Base-by-base conservation (phyloP, 2,797 vertebrate species). In the Glossophaga mutica region DNA sequence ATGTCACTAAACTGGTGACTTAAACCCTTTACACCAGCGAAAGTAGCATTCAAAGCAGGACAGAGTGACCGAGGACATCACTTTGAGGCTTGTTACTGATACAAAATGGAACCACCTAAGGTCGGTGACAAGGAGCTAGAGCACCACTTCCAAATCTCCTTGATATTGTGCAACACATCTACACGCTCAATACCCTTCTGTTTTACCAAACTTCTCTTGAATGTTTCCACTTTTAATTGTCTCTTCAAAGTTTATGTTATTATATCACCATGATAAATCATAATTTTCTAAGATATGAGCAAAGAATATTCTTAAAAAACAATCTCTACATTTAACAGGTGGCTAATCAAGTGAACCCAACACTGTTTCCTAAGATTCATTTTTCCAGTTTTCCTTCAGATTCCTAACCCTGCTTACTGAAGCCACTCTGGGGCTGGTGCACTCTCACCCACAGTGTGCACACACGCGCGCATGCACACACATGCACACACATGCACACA, bases 401-500 rank as follows among this genome's bases (percentile, higher is more conserved):
- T 83, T 74, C 39, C 87, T 87, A 52, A 26, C 4, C 39, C 44
- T 74, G 78, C 44, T 67, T 48, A 57, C 65, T 37, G 24, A 65
- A 50, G 34, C 22, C 74, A 37, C 32, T 9, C 18, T 8, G 32
- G 24, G 8, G 21, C 12, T 14, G 29, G 9, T 12, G 7, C n/a
- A 37, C n/a, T 34, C 29, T 57, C 29, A 91, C 32, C n/a, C 21
- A 24, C 14, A 32, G 46, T 26, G 62, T 22, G 3, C 6, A 29
- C 19, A 8, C 22, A 42, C 1, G 9, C 16, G 21, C 14, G 46
- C 19, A 59, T 9, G 37, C 22, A 24, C 8, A 39, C 22, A 39
- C 5, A 4, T 2, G 14, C 2, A 10, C 2, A 26, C 2, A 15
- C 12, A n/a, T n/a, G n/a, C n/a, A 16, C 39, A 32, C 1, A 1